Percentiles rank a stretch among this genome's conserved stretches.
Evolutionary conservation across 2,888 invertebrate species (phyloP).

Genomic region (Aphrophora alni): DNA sequence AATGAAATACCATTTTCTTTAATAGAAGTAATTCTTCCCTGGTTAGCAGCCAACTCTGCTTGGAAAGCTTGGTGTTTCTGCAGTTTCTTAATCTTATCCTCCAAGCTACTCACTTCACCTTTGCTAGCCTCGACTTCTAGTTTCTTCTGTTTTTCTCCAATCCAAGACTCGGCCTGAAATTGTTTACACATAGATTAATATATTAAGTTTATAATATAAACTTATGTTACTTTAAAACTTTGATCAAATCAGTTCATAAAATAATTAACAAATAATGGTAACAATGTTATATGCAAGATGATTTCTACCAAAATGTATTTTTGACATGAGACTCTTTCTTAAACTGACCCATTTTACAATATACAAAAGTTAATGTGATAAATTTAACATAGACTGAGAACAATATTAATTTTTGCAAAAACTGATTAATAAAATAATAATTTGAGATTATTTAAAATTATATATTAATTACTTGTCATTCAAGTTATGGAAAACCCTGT

Average conservation of each 20-base stretch:
- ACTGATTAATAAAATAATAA: no score
- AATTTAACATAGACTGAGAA: no score
- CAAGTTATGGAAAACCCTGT: no score
- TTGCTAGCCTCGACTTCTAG: conserved; percentile 78
- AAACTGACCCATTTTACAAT: no score
- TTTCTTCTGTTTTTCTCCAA: conserved; percentile 88
- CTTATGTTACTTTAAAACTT: neutral
- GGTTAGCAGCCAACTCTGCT: conserved; percentile 88
- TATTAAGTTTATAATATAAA: neutral
- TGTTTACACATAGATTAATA: neutral
- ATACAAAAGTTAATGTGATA: no score
- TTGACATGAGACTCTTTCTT: no score
- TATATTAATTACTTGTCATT: no score
- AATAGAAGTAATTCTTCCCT: conserved; percentile 83
- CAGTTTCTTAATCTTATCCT: conserved; percentile 94
- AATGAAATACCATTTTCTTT: conserved; percentile 58
- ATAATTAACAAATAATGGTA: no score
- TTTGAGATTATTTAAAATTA: no score
- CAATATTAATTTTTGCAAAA: no score
- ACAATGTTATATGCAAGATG: no score
- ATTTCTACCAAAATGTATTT: no score
- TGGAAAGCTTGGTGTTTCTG: conserved; percentile 96
- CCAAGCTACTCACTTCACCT: conserved; percentile 76
- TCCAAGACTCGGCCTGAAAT: conserved; percentile 79
- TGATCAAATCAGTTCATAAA: neutral